Base-by-base conservation (phyloP, 2,797 vertebrate genomes). In the Myotis findleyi region DNA sequence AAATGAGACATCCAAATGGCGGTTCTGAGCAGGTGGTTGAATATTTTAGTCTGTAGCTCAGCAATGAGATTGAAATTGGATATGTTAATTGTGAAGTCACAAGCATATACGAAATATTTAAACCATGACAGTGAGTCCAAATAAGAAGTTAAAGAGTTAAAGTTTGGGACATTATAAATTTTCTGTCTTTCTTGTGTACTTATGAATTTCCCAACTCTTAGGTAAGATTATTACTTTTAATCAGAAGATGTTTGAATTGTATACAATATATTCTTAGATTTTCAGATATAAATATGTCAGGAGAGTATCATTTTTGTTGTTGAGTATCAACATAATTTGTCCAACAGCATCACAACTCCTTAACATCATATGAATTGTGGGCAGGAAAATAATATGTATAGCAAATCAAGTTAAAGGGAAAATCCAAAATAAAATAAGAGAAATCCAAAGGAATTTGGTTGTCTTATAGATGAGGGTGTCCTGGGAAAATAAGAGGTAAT, bases 1-100 rank as follows among this genome's bases (percentile, higher is more conserved):
- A 96, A 95, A 95, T 95, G 90, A 95, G 71, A 91, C 38, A 97
- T 92, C 85, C 77, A 90, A 90, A 81, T 91, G 86, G 88, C 94
- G 49, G 72, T 92, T 68, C 47, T 89, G 85, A 96, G 77, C 92
- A 97, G 84, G 94, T 93, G 93, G 93, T 64, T 87, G 82, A 62
- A 88, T 97, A 95, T 95, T 96, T 97, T 95, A 92, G 86, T 95
- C 82, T 68, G 86, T 55, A 91, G 47, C 73, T 55, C 68, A 73
- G 91, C 81, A 66, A 27, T 94, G 68, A 84, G 85, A 89, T 87
- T 91, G 57, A 49, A 95, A 51, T 84, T 93, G 13, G 82, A 90
- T 95, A 96, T 95, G 87, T 89, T 95, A 95, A 95, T 93, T 33
- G 23, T 91, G 27, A 57, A 95, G 66, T 79, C 76, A 83, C 47